Conservation (phyloP, 2,113 vertebrate species). For the Sylvia atricapilla region DNA sequence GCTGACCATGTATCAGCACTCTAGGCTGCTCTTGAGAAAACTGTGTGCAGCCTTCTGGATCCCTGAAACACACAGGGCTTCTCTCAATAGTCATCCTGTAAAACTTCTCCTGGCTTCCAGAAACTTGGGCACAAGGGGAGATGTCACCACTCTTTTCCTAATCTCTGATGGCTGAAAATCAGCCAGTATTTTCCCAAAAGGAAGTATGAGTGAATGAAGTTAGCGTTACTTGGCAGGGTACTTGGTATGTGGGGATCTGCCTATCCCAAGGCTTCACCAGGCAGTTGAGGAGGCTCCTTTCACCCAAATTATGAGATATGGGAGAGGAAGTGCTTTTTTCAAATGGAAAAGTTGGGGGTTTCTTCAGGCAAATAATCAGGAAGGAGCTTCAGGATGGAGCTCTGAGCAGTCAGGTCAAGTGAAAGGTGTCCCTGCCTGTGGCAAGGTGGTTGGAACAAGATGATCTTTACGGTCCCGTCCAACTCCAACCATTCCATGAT, state of each 20-base stretch:
- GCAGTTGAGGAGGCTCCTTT: not conserved
- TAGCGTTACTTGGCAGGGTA: not conserved
- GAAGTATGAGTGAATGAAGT: not conserved
- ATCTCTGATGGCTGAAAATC: not conserved
- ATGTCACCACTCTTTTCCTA: not conserved
- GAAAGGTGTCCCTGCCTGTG: fast-evolving
- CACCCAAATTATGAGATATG: not conserved
- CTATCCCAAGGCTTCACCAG: fast-evolving
- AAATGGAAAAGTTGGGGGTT: not conserved
- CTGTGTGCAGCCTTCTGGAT: not conserved
- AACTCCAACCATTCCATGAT: not conserved
- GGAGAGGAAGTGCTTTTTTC: not conserved
- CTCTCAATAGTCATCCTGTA: not conserved
- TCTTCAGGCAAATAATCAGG: not conserved
- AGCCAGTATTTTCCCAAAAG: not conserved
- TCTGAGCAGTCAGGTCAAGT: not conserved
- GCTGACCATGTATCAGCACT: not conserved
- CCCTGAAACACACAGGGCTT: not conserved
- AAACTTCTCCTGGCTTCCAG: not conserved
- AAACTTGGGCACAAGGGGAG: not conserved
- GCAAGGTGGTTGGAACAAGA: not conserved
- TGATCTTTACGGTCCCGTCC: not conserved
- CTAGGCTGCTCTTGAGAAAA: not conserved
- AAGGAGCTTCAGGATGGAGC: not conserved
- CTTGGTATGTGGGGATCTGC: not conserved